Conservation (phyloP, 2,113 vertebrate genomes). For the Plectropomus leopardus region DNA sequence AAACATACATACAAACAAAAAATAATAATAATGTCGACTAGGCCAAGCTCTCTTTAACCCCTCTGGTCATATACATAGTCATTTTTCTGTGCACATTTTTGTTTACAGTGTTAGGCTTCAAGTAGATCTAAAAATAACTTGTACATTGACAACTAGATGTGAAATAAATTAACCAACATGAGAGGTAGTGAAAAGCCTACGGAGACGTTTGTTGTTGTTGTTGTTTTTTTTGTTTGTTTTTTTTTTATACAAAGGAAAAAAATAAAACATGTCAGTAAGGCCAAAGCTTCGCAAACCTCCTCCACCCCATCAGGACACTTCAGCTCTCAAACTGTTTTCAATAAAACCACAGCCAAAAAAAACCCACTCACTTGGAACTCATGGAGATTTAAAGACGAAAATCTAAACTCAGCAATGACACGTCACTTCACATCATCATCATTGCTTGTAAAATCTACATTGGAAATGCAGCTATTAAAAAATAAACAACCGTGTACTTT, state of each 20-base stretch:
- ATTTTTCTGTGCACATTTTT: conserved; percentile 84
- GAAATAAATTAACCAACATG: conserved; percentile 87
- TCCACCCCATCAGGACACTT: conserved; percentile 49
- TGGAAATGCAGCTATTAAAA: conserved; percentile 66
- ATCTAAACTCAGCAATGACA: conserved; percentile 53
- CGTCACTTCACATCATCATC: conserved; percentile 68
- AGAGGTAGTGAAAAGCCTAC: conserved; percentile 88
- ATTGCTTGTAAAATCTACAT: conserved; percentile 74
- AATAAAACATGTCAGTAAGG: conserved; percentile 76
- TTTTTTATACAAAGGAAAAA: conserved; percentile 63
- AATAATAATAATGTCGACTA: conserved; percentile 66
- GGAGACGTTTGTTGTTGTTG: conserved; percentile 67
- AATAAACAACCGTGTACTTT: conserved; percentile 51
- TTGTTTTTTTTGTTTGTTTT: background rate
- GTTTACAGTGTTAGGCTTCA: conserved; percentile 91
- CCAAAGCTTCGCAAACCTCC: conserved; percentile 77
- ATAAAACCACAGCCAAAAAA: conserved; percentile 62
- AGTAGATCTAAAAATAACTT: conserved; percentile 87
- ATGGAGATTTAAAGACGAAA: conserved; percentile 63
- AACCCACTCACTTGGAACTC: conserved; percentile 53
- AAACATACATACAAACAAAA: conserved; percentile 75
- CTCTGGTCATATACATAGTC: conserved; percentile 78
- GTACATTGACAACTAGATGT: conserved; percentile 84
- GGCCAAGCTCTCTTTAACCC: conserved; percentile 80
- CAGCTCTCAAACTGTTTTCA: conserved; percentile 38